phyloP scores from a whole-genome alignment of 2,888 invertebrate genomes.

The Acrobasis repandana region DNA sequence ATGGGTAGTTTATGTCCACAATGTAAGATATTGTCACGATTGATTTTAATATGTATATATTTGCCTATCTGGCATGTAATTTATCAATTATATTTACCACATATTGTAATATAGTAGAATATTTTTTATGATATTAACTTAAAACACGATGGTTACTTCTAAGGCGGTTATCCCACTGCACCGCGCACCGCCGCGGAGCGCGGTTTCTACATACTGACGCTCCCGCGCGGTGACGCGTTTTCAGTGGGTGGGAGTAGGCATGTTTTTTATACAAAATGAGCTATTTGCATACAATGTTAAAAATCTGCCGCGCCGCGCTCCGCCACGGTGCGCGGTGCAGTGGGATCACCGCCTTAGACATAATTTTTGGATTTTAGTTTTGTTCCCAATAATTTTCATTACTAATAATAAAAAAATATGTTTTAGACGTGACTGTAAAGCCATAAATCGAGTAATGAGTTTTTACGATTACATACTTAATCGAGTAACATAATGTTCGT shows the following conservation, averaged over 20 bases:
- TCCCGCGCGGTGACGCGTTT: too few species aligned
- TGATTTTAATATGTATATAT: background rate
- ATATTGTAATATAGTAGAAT: background rate
- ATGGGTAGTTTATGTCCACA: constrained; percentile 3
- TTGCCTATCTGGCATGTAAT: background rate
- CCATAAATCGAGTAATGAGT: background rate
- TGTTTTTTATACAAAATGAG: too few species aligned
- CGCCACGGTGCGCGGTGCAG: too few species aligned
- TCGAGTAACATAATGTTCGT: too few species aligned
- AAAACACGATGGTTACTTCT: background rate
- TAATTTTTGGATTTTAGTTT: background rate
- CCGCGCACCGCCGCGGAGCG: too few species aligned
- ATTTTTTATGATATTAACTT: background rate
- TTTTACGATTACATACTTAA: too few species aligned
- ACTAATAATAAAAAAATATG: background rate
- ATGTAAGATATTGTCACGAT: background rate
- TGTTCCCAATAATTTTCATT: background rate
- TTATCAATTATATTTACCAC: background rate
- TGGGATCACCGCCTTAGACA: too few species aligned
- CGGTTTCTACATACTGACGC: too few species aligned
- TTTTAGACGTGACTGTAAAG: background rate
- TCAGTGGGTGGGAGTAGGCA: too few species aligned
- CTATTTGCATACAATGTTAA: too few species aligned
- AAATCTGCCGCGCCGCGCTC: too few species aligned
- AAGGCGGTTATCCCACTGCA: too few species aligned